Base-by-base conservation (phyloP, 2,888 invertebrate species). In the Drosophila antonietae region DNA sequence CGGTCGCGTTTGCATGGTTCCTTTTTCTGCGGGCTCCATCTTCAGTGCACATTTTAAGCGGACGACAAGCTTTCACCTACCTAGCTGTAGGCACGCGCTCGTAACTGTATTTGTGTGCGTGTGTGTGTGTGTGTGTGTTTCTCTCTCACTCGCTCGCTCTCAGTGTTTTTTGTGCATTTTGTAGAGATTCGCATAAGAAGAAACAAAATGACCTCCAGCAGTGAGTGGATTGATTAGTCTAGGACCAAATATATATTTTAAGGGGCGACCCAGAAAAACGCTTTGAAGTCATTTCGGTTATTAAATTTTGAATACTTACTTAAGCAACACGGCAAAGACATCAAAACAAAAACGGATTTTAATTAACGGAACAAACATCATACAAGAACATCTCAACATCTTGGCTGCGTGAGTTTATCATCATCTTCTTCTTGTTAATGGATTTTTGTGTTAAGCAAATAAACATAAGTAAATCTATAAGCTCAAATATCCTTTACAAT, bases 1-100 rank as follows among this genome's bases (percentile, higher is more conserved):
- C 90, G 89, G 91, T 90, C 81, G 84, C 73, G 81, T 79, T 78
- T 68, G 69, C 86, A 78, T 20, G 73, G 73, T 70, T 79, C 61
- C 75, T 80, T 67, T 68, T 80, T 65, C 31, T 73, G 71, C 71
- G 70, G 67, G 39, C 60, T 63, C 56, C 28, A 28, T 28, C 57
- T 47, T 41, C 69, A 60, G 70, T 69, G 80, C 49, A 73, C 75
- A 80, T 75, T 70, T 75, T 70, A 64, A 73, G 66, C 73, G 67
- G 53, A 65, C 66, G 53, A 65, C 68, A 66, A 66, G 75, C 66
- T 72, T 75, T 63, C 60, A 63, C 62, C 65, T 28, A 15, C 62
- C 65, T 28, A 15, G 35, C 23, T 61, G 46, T 52, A 55, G 63
- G 47, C 18, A 20, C 15, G 43, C 49, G 31, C 18, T 14, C 33